These are phyloP conservation scores for Gadopsis bispinosus DNA, from an alignment of 2,797 vertebrate species.

Conservation along the genomic window DNA sequence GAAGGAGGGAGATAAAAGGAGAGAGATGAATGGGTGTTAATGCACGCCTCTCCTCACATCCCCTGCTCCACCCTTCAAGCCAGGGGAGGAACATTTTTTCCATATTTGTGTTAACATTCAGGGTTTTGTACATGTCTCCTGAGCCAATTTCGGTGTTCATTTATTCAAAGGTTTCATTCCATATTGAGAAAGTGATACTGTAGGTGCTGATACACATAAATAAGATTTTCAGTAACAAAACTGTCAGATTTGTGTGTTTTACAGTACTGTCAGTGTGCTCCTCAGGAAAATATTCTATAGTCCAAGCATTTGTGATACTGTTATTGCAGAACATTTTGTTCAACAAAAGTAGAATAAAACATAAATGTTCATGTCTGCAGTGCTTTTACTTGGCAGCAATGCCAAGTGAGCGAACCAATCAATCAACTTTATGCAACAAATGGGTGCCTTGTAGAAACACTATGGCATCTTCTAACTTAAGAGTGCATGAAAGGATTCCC, in stretches of 20 bases:
- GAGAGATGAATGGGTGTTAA: conserved; percentile 73
- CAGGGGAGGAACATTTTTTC: conserved; percentile 63
- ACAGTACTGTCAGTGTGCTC: background rate
- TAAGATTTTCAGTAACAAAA: background rate
- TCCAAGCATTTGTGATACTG: background rate
- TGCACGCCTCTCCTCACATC: conserved; percentile 66
- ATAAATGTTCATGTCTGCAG: background rate
- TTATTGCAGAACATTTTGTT: background rate
- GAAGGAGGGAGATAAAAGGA: conserved; percentile 58
- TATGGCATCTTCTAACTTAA: conserved; percentile 15
- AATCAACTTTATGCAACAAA: conserved; percentile 55
- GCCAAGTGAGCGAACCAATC: conserved; percentile 4
- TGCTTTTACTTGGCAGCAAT: conserved; percentile 12
- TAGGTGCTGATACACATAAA: conserved; percentile 23
- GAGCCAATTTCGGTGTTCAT: conserved; percentile 39
- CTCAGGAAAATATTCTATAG: background rate
- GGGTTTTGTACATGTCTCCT: conserved; percentile 38
- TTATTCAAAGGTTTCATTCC: conserved; percentile 40
- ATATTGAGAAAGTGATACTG: conserved; percentile 18
- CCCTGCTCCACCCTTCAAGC: conserved; percentile 42
- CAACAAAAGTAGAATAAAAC: background rate
- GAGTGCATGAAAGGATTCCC: conserved; percentile 48
- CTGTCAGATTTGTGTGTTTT: background rate
- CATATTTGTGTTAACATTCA: conserved; percentile 62
- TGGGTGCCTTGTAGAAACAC: conserved; percentile 51